Conservation (phyloP, 92 coral and sea anemone genomes). For the Scolanthus callimorphus region DNA sequence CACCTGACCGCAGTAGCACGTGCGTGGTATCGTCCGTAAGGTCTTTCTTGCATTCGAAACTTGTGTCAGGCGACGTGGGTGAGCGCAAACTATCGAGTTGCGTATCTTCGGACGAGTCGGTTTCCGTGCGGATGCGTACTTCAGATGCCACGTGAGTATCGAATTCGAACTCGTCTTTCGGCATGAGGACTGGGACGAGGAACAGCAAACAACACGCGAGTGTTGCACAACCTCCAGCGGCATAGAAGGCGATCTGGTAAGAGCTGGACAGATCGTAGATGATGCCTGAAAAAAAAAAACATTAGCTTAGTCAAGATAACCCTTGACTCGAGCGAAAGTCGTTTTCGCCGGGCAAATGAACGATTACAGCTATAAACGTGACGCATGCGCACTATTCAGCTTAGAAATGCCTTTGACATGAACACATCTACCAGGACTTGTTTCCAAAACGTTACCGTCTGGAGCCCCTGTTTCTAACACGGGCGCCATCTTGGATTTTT, state of each 20-base stretch:
- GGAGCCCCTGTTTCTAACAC: no score
- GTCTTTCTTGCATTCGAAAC: background rate
- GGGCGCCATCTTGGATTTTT: no score
- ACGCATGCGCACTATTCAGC: no score
- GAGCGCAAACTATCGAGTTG: slow-evolving; percentile 13
- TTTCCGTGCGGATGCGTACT: slow-evolving; percentile 22
- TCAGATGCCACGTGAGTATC: slow-evolving; percentile 7
- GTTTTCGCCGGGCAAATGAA: no score
- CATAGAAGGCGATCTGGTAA: slow-evolving; percentile 88
- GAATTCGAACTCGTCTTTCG: slow-evolving; percentile 16
- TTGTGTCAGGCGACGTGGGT: slow-evolving; percentile 12
- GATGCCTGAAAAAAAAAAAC: slow-evolving; percentile 44
- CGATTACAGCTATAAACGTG: no score
- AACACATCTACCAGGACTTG: no score
- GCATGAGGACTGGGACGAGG: slow-evolving; percentile 79
- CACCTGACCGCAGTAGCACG: slow-evolving; percentile 25
- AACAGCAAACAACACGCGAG: slow-evolving; percentile 69
- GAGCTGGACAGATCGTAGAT: slow-evolving; percentile 77
- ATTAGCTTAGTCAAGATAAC: no score
- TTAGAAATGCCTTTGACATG: no score
- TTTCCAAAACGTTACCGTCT: no score
- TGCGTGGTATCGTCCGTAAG: slow-evolving; percentile 2
- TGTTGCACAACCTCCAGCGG: slow-evolving; percentile 78
- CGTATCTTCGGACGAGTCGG: slow-evolving; percentile 31
- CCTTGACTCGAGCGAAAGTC: no score